Conservation (phyloP, 2,888 invertebrate species). For the Morpho achilles region DNA sequence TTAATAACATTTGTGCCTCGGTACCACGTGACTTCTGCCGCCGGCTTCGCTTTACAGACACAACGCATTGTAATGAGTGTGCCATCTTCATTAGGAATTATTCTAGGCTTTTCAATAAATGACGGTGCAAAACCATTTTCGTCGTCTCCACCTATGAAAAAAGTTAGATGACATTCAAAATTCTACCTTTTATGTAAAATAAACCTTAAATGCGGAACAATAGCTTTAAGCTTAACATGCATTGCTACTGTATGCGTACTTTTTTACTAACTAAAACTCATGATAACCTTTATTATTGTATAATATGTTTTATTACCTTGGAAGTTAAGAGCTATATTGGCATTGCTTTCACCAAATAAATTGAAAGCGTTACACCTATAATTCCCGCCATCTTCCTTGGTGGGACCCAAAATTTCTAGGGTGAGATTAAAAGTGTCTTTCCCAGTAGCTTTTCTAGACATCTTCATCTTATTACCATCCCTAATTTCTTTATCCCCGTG, state of each 20-base stretch:
- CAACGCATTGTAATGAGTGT: conserved; percentile 98
- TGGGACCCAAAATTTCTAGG: conserved; percentile 96
- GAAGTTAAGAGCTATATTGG: conserved; percentile 99
- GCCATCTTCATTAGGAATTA: conserved; percentile 98
- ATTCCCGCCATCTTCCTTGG: conserved; percentile 97
- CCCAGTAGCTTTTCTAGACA: conserved; percentile 92
- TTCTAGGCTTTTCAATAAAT: conserved; percentile 98
- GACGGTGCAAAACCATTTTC: conserved; percentile 96
- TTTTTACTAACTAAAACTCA: conserved; percentile 30
- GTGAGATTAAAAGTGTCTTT: conserved; percentile 95
- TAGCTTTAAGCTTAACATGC: conserved; percentile 70
- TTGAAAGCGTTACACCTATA: conserved; percentile 99
- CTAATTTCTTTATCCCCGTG: conserved; percentile 91
- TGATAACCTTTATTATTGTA: conserved; percentile 9
- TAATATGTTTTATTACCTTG: conserved; percentile 86
- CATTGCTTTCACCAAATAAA: conserved; percentile 99
- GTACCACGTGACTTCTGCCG: conserved; percentile 97
- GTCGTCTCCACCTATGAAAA: conserved; percentile 89
- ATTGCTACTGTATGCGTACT: conserved; percentile 76
- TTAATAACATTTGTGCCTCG: conserved; percentile 91
- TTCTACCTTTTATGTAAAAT: conserved; percentile 6
- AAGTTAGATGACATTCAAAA: conserved; percentile 23
- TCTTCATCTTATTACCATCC: conserved; percentile 92
- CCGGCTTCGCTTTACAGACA: conserved; percentile 96
- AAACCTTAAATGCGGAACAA: conserved; percentile 54